Evolutionary conservation across 2,888 invertebrate genomes (phyloP).

Genomic region (Stegophylla sp.): DNA sequence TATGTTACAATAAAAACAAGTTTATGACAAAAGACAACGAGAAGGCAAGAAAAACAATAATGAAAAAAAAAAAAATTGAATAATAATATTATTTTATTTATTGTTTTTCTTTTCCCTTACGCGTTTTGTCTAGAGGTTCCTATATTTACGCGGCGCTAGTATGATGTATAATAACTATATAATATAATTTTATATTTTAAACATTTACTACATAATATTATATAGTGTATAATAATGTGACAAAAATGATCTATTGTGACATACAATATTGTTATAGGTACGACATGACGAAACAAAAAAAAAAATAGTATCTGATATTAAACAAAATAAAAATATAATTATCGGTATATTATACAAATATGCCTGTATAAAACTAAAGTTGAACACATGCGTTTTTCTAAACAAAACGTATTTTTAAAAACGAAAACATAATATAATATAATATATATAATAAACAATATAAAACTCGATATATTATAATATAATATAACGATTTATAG

Average conservation of each 20-base stretch:
- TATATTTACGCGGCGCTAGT: too few species aligned
- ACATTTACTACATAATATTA: neutral
- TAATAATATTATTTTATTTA: neutral
- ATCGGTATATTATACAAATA: neutral
- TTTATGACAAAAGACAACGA: neutral
- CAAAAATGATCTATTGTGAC: too few species aligned
- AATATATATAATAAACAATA: constrained; percentile 11
- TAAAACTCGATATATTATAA: neutral
- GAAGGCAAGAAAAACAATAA: neutral
- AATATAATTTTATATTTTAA: too few species aligned
- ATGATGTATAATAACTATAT: too few species aligned
- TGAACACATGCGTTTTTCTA: constrained; percentile 39
- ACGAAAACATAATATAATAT: neutral
- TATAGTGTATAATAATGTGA: too few species aligned
- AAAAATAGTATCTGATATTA: neutral
- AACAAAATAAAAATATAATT: neutral
- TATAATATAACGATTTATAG: neutral
- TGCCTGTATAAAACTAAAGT: constrained; percentile 27
- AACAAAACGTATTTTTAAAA: constrained; percentile 2
- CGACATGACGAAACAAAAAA: neutral
- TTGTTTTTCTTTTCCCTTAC: too few species aligned
- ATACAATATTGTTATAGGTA: neutral
- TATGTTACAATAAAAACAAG: constrained; percentile 12
- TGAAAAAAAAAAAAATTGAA: neutral
- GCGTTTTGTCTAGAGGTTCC: too few species aligned